Evolutionary conservation across 2,113 vertebrate genomes (phyloP), one percentile per base, ranked within the genome.

Genomic region (Hystrix cristata): DNA sequence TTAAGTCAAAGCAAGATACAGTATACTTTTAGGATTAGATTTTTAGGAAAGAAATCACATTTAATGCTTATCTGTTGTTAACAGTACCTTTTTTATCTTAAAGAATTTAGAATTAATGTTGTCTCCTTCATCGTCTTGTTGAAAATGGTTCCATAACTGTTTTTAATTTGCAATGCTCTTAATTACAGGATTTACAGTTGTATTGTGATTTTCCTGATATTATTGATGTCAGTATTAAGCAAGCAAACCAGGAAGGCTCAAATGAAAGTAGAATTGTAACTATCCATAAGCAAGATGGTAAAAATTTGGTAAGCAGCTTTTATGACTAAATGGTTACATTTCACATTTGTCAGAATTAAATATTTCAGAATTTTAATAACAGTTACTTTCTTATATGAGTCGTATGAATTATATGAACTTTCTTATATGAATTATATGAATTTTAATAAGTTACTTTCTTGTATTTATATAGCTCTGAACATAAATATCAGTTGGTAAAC

Each of bases 161-260:
- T 96, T 92, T 91, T 88, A 94, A 95, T 93, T 86, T 86, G 46
- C 88, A 87, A 79, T 96, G 69, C 62, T 94, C n/a, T 97, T 95
- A 90, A 90, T 94, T 96, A 27, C 96, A 99, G 99, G 99, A 99
- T 98, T 98, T 99, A 86, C 99, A 99, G 97, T 98, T 99, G 1
- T 99, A 99, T 97, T 99, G 99, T 98, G 99, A 99, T 98, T 99
- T 99, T 98, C 99, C 99, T 83, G 99, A 99, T 94, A 99, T 99
- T 96, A 99, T 99, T 96, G 99, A 99, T 98, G 99, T 99, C 98
- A 99, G 99, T 98, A 99, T 99, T 98, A 99, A 99, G 87, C 99
- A 99, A 98, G 99, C 99, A 57, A 99, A 98, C 91, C 99, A 99
- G 95, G 99, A 99, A 96, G 99, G 99, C 27, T 99, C 99, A 53